Evolutionary conservation across 2,888 invertebrate species (phyloP), one percentile per base, ranked within the genome.

Genomic region (Nomada fabriciana): DNA sequence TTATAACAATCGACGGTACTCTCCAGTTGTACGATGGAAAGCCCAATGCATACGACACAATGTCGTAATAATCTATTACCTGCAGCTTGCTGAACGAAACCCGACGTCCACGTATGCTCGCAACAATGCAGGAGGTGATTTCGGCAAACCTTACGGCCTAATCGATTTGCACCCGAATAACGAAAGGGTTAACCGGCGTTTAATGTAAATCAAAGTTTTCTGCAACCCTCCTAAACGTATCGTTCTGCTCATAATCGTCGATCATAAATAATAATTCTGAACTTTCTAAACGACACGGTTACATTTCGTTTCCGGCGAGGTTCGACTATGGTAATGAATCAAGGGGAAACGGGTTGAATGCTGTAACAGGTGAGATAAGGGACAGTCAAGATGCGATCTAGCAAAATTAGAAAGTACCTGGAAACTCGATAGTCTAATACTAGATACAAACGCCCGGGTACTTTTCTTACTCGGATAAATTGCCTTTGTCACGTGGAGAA

Each of bases 331-430:
- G 73, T 76, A 57, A 72, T 61, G 63, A 63, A 64, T 73, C 64
- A 52, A 23, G 55, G 43, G 52, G 65, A 47, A 53, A 47, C 52
- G 47, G 13, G 20, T 3, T 50, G 72, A 20, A 64, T 25, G 65
- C 53, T n/a, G 77, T 64, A 78, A 83, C 79, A 71, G 83, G 72
- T 77, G 76, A 83, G 80, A 80, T 76, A 84, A 64, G 67, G 70
- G 59, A 77, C 69, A 76, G 76, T 61, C 69, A 81, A 86, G 79
- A 87, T 85, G 71, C 75, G 79, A 83, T 83, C 81, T 57, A 25
- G 42, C 53, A 74, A 77, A 76, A 80, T 80, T 85, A 85, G 86
- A 86, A 86, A 85, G 82, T 79, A 75, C 43, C 73, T 11, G 43
- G 55, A 68, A 70, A 25, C 43, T 29, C 59, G 83, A 82, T 84